Evolutionary conservation across 2,888 invertebrate species (phyloP), one percentile per base, ranked within the genome.

Genomic region (Hydropsyche betteni): DNA sequence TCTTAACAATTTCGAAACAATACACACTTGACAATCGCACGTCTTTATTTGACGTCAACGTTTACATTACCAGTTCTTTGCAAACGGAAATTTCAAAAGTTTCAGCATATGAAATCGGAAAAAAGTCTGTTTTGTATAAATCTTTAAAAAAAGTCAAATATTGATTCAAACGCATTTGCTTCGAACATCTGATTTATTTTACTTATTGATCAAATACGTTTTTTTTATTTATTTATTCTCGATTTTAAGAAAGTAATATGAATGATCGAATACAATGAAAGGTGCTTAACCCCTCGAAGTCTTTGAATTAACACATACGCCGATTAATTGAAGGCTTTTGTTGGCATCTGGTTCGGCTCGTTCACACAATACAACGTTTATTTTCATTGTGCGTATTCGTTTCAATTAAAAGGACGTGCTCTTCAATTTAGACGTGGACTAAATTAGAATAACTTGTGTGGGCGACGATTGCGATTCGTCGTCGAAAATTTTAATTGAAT

Each of bases 361-460:
- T 44, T 6, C 10, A 10, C 44, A 44, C 44, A 44, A 44, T 44
- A 44, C 44, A 10, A 44, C 44, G 6, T 44, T 10, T 44, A 10
- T 44, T 44, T 36, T 55, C 14, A n/a, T 55, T n/a, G 55, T 55
- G 6, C 5, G 12, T 36, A 64, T 36, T 64, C 64, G 64, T 64
- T 64, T 64, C 64, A 64, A 64, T 64, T 64, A 64, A 64, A 64
- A 36, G 64, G 64, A 64, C 34, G 36, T n/a, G 64, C 36, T 24
- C 24, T 12, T 64, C 34, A 36, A 64, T 64, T 64, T 34, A 36
- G 34, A 36, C n/a, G 44, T 36, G 36, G 34, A 64, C 8, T 36
- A 36, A 64, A 64, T 64, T 64, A 64, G 12, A 64, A 64, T 36
- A 44, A 10, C 61, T 61, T 16, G 61, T 24, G 33, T 24, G 24